Conservation (phyloP, 2,888 invertebrate species). For the Ectemnius lituratus region DNA sequence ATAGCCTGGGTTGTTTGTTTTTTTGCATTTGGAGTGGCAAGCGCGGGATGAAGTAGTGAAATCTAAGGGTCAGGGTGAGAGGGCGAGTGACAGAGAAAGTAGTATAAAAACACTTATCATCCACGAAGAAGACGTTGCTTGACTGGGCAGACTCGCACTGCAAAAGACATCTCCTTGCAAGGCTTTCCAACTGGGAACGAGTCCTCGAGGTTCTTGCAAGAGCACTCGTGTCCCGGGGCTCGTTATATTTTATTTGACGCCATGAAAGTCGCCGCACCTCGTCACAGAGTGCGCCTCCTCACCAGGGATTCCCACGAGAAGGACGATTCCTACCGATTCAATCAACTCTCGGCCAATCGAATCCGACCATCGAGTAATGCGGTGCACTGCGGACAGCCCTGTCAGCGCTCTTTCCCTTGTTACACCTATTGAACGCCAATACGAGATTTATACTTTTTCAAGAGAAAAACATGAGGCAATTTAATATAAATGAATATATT, state of each 20-base stretch:
- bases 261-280: slow-evolving; percentile 13
- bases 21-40: too few species aligned
- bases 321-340: slow-evolving; percentile 59
- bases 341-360: slow-evolving; percentile 59
- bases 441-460: neutral
- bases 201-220: slow-evolving; percentile 16
- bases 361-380: slow-evolving; percentile 61
- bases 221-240: slow-evolving; percentile 25
- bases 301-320: slow-evolving; percentile 4
- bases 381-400: slow-evolving; percentile 36
- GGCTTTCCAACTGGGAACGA: slow-evolving; percentile 13
- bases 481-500: neutral
- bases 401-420: slow-evolving; percentile 42
- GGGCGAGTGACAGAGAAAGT: neutral
- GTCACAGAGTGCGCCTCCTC: too few species aligned
- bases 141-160: neutral
- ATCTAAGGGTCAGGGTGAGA: neutral
- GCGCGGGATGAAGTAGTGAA: neutral
- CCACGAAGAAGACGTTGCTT: slow-evolving; percentile 24
- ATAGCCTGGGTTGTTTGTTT: too few species aligned
- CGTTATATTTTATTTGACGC: slow-evolving; percentile 59
- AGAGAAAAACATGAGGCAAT: neutral
- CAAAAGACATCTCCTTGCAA: slow-evolving; percentile 23
- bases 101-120: slow-evolving; percentile 46
- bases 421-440: neutral